phyloP scores from a whole-genome alignment of 2,113 vertebrate genomes.

The Circaetus gallicus region DNA sequence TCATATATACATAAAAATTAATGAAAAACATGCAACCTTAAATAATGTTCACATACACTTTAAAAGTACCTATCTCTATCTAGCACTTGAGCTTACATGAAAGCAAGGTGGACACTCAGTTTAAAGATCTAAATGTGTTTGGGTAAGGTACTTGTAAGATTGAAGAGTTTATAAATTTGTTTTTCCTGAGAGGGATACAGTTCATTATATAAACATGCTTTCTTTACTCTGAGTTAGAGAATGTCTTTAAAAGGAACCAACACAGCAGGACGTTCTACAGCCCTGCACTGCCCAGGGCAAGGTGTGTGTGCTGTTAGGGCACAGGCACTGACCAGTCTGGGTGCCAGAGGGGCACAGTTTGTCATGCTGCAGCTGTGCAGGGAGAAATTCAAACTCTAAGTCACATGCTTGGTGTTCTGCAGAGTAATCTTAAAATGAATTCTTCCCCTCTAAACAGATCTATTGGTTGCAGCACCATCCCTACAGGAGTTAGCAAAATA shows the following conservation, averaged over 20 bases:
- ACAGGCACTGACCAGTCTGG: not conserved
- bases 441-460: not conserved
- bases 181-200: not conserved
- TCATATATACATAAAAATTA: not conserved
- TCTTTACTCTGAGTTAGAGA: not conserved
- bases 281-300: rapidly evolving
- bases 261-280: rapidly evolving
- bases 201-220: not conserved
- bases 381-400: not conserved
- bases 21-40: not conserved
- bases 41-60: not conserved
- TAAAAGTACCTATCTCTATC: too few relatives aligned
- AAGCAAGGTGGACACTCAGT: not conserved
- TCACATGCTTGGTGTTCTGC: not conserved
- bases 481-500: not conserved
- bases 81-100: not conserved
- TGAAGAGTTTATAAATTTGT: not conserved
- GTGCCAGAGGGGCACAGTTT: rapidly evolving
- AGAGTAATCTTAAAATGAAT: not conserved
- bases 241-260: not conserved
- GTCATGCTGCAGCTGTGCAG: not conserved
- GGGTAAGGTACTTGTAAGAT: not conserved
- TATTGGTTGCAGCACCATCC: not conserved
- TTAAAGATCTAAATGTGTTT: not conserved
- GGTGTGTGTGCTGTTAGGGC: rapidly evolving